phyloP scores from a whole-genome alignment of 2,113 vertebrate species.

The Nesogale talazaci region DNA sequence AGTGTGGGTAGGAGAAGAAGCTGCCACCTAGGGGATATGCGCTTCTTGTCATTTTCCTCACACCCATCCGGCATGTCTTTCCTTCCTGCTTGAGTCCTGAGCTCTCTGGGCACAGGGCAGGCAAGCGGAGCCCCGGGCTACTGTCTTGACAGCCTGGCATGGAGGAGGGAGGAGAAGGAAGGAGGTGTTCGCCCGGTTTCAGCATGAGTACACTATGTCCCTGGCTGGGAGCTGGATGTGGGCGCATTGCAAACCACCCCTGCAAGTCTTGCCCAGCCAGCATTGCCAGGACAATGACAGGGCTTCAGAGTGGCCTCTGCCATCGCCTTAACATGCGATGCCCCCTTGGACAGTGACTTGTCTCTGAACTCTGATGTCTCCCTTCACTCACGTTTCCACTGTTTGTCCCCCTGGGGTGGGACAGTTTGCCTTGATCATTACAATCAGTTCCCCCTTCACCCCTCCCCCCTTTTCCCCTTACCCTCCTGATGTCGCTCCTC shows the following conservation, averaged over 20 bases:
- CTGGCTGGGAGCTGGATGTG: conserved; percentile 13
- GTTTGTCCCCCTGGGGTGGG: too few relatives aligned
- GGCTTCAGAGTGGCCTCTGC: accelerated
- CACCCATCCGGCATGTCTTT: not conserved
- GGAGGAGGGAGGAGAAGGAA: not conserved
- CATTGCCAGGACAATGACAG: not conserved
- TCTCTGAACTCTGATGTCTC: not conserved
- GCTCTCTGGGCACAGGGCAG: not conserved
- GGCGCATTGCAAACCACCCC: not conserved
- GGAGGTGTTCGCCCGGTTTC: not conserved
- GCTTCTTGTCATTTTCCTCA: not conserved
- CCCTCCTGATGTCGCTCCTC: too few relatives aligned
- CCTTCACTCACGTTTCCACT: too few relatives aligned
- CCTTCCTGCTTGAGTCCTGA: not conserved
- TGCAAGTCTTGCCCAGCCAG: too few relatives aligned
- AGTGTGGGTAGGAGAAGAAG: not conserved
- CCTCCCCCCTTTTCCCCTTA: too few relatives aligned
- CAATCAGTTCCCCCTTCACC: too few relatives aligned
- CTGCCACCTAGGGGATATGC: not conserved
- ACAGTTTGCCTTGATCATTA: too few relatives aligned
- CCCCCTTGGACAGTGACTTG: not conserved
- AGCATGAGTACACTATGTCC: not conserved
- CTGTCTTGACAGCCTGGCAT: not conserved
- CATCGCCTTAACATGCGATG: not conserved
- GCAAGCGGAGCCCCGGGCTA: not conserved